Conservation (phyloP, 2,113 vertebrate genomes). For the Camelus dromedarius region DNA sequence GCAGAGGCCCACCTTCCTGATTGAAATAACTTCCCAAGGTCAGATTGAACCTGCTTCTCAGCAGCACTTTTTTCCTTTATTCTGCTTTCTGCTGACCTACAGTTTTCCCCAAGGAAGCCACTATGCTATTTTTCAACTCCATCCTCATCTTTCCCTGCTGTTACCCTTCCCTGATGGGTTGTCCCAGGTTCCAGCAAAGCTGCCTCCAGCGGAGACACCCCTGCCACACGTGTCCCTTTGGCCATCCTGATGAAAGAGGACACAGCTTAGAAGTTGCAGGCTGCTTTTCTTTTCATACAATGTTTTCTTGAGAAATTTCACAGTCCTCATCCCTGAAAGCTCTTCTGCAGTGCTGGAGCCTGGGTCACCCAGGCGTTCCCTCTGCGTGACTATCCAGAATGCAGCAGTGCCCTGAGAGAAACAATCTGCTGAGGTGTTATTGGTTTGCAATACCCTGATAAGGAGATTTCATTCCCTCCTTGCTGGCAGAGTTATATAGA, state of each 20-base stretch:
- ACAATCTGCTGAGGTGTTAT: background rate
- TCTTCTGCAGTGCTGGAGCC: background rate
- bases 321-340: background rate
- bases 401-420: background rate
- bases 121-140: background rate
- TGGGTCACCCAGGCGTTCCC: background rate
- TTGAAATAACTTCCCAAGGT: background rate
- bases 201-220: background rate
- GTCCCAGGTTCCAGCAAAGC: background rate
- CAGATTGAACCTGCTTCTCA: background rate
- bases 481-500: constrained; percentile 65
- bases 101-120: constrained; percentile 36
- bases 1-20: background rate
- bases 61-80: background rate
- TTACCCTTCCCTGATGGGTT: background rate
- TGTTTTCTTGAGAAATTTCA: background rate
- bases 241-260: background rate
- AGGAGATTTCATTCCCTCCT: constrained; percentile 63
- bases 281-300: background rate
- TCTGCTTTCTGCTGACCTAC: constrained; percentile 42
- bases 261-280: background rate
- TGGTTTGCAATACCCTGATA: constrained; percentile 53
- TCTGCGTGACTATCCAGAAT: background rate
- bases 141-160: background rate
- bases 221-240: background rate